Evolutionary conservation across 2,888 invertebrate genomes (phyloP).

Genomic region (Pachydiplax longipennis): DNA sequence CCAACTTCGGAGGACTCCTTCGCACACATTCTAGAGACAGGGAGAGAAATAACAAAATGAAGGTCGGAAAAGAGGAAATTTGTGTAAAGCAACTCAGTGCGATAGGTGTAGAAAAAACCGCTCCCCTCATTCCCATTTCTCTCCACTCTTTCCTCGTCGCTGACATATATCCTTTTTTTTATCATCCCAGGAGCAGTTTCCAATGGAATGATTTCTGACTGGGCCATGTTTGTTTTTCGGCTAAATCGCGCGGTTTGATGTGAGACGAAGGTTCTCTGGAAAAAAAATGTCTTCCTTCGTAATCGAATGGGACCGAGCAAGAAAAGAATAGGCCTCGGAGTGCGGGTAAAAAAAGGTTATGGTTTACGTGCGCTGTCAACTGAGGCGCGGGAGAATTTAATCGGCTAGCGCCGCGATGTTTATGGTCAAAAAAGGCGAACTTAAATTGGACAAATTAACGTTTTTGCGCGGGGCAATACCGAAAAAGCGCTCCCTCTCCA

Average conservation of each 20-base stretch:
- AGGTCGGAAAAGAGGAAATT: neutral
- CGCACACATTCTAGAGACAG: neutral
- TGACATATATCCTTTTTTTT: neutral
- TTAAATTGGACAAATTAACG: neutral
- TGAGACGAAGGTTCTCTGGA: neutral
- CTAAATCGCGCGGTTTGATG: neutral
- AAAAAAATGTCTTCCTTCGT: neutral
- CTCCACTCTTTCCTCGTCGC: neutral
- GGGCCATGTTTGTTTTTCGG: neutral
- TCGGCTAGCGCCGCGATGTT: neutral
- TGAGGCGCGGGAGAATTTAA: neutral
- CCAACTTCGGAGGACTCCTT: too few species aligned
- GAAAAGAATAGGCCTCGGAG: neutral
- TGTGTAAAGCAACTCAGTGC: neutral
- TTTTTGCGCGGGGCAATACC: neutral
- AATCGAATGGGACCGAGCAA: neutral
- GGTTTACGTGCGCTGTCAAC: neutral
- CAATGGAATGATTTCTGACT: slow-evolving; percentile 1
- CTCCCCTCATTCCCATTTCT: neutral
- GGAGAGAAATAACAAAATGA: neutral
- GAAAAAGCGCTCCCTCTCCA: neutral
- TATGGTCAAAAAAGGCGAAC: neutral
- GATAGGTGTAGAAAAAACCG: neutral
- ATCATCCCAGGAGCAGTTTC: neutral
- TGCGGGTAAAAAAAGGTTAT: neutral